These are phyloP conservation scores for Muntiacus muntjak DNA, from an alignment of 2,113 vertebrate species.

Conservation along the genomic window DNA sequence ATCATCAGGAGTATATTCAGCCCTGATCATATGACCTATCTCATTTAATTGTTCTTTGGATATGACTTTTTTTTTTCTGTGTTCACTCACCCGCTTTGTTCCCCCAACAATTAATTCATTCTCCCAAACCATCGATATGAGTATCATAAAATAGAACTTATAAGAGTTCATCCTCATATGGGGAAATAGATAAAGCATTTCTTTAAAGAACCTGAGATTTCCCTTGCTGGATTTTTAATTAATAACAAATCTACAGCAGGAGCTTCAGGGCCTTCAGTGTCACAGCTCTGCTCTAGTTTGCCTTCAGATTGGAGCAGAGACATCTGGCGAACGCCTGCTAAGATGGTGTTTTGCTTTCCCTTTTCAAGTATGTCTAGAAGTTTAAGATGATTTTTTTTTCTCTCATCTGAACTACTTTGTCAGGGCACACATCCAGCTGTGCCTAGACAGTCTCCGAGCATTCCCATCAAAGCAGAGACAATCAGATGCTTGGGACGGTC, in stretches of 20 bases:
- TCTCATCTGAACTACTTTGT: not conserved
- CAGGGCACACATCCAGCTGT: not conserved
- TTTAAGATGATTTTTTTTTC: not conserved
- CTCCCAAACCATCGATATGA: slow-evolving; percentile 69
- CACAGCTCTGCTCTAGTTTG: slow-evolving; percentile 57
- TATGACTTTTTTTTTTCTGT: slow-evolving; percentile 39
- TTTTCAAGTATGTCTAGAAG: slow-evolving; percentile 1
- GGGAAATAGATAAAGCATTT: slow-evolving; percentile 57
- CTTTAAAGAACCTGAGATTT: slow-evolving; percentile 74
- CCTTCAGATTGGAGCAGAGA: slow-evolving; percentile 45
- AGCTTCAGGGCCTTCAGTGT: slow-evolving; percentile 55
- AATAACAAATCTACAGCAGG: slow-evolving; percentile 64
- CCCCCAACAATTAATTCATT: slow-evolving; percentile 75
- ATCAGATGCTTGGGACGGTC: accelerated
- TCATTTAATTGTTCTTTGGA: slow-evolving; percentile 75
- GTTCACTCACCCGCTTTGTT: slow-evolving; percentile 53
- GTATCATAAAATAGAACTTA: slow-evolving; percentile 68
- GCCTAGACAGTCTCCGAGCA: not conserved
- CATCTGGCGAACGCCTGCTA: slow-evolving; percentile 3
- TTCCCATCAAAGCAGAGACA: not conserved
- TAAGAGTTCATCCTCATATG: slow-evolving; percentile 55
- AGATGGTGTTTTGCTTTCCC: not conserved
- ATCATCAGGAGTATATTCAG: slow-evolving; percentile 47
- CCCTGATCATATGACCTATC: slow-evolving; percentile 70
- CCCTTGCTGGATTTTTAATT: slow-evolving; percentile 80